Conservation (phyloP, 2,113 vertebrate species). For the Oryzias melastigma region DNA sequence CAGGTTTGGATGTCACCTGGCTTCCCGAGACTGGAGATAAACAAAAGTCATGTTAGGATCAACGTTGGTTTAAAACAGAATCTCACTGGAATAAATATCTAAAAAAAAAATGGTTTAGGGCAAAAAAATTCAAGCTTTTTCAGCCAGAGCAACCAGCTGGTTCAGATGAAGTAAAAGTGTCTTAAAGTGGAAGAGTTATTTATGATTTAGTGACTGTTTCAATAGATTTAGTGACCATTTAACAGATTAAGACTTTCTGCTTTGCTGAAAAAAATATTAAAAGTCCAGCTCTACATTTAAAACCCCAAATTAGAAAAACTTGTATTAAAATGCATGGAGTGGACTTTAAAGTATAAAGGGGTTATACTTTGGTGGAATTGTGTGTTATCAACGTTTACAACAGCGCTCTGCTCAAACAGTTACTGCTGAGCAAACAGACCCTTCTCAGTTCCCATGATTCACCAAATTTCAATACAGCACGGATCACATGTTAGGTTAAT, state of each 20-base stretch:
- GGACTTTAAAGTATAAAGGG: neutral
- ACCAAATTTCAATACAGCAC: conserved; percentile 9
- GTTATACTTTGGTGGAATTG: neutral
- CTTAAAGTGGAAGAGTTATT: no score
- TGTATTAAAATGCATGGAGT: neutral
- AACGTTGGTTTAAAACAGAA: neutral
- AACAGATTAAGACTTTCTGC: neutral
- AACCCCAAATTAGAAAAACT: no score
- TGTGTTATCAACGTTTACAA: neutral
- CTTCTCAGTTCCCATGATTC: neutral
- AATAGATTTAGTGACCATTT: neutral
- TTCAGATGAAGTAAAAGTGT: no score
- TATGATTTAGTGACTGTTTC: neutral
- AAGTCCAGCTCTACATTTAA: neutral
- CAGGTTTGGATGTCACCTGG: conserved; percentile 36
- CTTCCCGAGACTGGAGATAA: conserved; percentile 43
- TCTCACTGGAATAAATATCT: neutral
- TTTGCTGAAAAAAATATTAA: neutral
- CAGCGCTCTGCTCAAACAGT: conserved; percentile 5
- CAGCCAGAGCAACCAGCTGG: no score
- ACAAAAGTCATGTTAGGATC: neutral
- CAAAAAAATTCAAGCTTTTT: no score
- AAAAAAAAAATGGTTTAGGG: neutral
- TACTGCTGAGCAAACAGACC: neutral
- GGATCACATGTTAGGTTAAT: conserved; percentile 30